These are phyloP conservation scores for Xerus inauris DNA, from an alignment of 2,113 vertebrate species.

Conservation along the genomic window DNA sequence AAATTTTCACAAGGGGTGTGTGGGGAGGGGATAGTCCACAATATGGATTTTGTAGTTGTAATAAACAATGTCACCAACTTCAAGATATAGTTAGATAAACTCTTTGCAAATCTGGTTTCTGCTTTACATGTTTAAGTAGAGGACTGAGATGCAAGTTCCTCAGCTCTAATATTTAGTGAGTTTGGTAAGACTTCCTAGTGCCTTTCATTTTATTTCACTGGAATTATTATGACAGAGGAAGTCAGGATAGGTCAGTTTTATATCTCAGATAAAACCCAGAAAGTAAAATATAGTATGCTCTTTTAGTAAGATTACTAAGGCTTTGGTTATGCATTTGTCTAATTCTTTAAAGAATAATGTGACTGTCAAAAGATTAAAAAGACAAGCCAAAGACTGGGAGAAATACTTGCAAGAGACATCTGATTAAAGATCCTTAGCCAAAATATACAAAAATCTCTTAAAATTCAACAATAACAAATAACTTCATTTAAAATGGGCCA, in stretches of 20 bases:
- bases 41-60: neutral
- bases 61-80: neutral
- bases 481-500: neutral
- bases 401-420: neutral
- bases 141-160: neutral
- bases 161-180: neutral
- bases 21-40: neutral
- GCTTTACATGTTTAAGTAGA: neutral
- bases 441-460: neutral
- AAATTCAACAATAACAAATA: neutral
- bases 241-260: neutral
- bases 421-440: neutral
- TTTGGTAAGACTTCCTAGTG: neutral
- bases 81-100: neutral
- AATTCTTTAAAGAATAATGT: neutral
- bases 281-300: neutral
- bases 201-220: constrained; percentile 29
- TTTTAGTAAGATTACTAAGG: neutral
- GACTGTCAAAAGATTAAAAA: constrained; percentile 21
- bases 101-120: neutral
- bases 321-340: neutral
- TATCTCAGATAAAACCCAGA: neutral
- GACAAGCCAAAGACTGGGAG: neutral
- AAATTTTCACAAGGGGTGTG: neutral
- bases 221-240: constrained; percentile 22